Percentiles rank a stretch among this genome's conserved stretches.
Conservation (phyloP, 1,140 invertebrate species). For the Wiebesia pumilae region DNA sequence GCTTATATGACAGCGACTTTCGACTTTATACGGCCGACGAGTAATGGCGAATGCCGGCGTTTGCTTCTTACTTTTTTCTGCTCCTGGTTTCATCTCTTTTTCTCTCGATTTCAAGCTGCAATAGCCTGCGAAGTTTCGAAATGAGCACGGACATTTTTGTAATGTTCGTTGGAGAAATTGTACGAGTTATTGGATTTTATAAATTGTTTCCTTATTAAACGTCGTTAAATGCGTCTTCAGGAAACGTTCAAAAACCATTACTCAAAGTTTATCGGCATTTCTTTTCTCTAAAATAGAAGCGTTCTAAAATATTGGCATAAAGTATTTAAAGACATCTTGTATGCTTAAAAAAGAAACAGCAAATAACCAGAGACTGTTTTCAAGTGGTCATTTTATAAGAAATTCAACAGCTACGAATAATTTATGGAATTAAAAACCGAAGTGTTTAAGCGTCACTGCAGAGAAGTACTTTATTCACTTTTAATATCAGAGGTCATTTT, state of each 20-base stretch:
- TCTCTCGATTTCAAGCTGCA: neutral
- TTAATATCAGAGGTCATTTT: no score
- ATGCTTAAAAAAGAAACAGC: no score
- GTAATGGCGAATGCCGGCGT: slow-evolving; percentile 40
- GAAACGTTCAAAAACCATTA: neutral
- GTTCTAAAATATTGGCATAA: no score
- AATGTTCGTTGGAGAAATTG: slow-evolving; percentile 16
- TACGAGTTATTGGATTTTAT: slow-evolving; percentile 53
- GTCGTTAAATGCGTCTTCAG: neutral
- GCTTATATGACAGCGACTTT: slow-evolving; percentile 20
- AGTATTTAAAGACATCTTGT: no score
- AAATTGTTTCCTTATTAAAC: slow-evolving; percentile 59
- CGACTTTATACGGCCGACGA: slow-evolving; percentile 18
- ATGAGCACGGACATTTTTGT: slow-evolving; percentile 13
- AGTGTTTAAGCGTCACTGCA: neutral
- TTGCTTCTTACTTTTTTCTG: neutral
- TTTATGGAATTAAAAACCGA: neutral
- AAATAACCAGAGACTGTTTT: no score
- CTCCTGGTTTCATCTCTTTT: neutral
- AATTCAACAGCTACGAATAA: neutral
- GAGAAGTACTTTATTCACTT: no score
- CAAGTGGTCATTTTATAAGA: neutral
- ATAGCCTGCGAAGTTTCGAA: neutral
- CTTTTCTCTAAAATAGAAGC: no score
- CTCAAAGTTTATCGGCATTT: no score